Percentiles rank a stretch among this genome's conserved stretches.
These are phyloP conservation scores for Caenorhabditis afra DNA, from an alignment of 2,888 invertebrate species.

Conservation along the genomic window DNA sequence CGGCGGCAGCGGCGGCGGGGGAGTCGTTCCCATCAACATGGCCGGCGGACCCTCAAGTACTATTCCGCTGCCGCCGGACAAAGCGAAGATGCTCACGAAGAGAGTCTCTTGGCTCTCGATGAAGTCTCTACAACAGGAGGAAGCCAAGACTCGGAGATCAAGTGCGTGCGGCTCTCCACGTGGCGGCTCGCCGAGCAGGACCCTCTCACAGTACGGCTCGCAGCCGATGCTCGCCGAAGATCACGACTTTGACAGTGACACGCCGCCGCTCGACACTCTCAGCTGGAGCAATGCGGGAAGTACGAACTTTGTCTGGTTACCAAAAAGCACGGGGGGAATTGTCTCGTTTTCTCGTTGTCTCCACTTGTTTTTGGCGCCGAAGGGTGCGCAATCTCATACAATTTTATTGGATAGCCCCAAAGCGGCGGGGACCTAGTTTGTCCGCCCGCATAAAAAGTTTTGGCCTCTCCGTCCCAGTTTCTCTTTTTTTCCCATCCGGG, in stretches of 20 bases:
- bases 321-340: not conserved
- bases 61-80: slow-evolving; percentile 57
- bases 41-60: slow-evolving; percentile 18
- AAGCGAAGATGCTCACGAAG: slow-evolving; percentile 74
- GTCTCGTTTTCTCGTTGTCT: slow-evolving; percentile 15
- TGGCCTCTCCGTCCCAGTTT: slow-evolving; percentile 21
- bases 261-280: slow-evolving; percentile 79
- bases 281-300: slow-evolving; percentile 79
- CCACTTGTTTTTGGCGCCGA: slow-evolving; percentile 34
- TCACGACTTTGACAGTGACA: slow-evolving; percentile 77
- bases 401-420: slow-evolving; percentile 44
- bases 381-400: slow-evolving; percentile 28
- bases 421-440: slow-evolving; percentile 34
- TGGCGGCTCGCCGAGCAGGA: slow-evolving; percentile 62
- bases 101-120: slow-evolving; percentile 79
- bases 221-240: slow-evolving; percentile 58
- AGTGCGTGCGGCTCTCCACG: slow-evolving; percentile 58
- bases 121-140: slow-evolving; percentile 74
- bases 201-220: slow-evolving; percentile 62
- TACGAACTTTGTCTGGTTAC: slow-evolving; percentile 26
- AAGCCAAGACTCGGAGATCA: slow-evolving; percentile 49
- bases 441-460: slow-evolving; percentile 35
- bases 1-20: slow-evolving; percentile 12
- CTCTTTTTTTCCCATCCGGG: slow-evolving; percentile 14
- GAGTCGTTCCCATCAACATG: slow-evolving; percentile 17